Conservation (phyloP, 2,113 vertebrate species). For the Otolemur garnettii region DNA sequence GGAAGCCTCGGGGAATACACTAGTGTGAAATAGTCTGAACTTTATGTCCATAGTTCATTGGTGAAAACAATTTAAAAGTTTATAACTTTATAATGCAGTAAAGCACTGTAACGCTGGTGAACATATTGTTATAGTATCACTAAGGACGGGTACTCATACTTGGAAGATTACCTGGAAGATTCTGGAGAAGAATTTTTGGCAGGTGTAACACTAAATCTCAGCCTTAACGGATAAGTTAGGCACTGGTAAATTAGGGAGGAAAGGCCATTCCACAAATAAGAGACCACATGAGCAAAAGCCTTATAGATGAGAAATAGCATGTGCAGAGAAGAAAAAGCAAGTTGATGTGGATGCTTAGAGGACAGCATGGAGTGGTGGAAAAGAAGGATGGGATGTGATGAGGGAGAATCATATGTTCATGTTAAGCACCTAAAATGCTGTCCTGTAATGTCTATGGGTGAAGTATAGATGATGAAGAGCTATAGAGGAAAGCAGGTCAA, state of each 20-base stretch:
- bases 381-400: background rate
- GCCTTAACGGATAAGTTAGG: conserved; percentile 7
- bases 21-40: background rate
- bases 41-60: background rate
- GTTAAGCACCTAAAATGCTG: background rate
- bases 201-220: background rate
- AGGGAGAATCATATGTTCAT: background rate
- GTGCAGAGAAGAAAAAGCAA: background rate
- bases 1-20: background rate
- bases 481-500: background rate
- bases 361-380: background rate
- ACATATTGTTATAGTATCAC: background rate
- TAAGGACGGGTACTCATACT: background rate
- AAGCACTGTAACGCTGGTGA: background rate
- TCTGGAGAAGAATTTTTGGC: background rate
- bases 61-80: background rate
- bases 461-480: background rate
- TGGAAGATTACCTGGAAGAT: background rate
- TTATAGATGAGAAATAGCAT: background rate
- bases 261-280: background rate
- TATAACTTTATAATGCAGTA: background rate
- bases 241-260: background rate
- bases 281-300: background rate
- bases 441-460: background rate
- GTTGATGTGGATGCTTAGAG: background rate